Conservation (phyloP, 2,113 vertebrate genomes). For the Corythaeola cristata region DNA sequence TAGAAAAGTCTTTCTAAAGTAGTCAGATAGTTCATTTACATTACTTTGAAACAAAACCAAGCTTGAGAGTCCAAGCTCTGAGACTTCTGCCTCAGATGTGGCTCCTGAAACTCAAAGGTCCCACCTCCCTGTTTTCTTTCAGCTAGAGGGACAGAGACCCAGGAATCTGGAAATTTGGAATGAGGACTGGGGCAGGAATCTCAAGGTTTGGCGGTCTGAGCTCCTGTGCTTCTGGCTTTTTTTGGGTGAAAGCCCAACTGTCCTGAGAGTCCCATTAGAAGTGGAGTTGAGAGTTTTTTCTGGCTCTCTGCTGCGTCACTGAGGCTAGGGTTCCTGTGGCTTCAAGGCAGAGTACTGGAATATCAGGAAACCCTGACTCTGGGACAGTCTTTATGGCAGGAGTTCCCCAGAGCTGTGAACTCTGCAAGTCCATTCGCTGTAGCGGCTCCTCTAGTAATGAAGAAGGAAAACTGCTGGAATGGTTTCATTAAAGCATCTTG, state of each 20-base stretch:
- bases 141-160: not conserved
- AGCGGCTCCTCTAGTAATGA: not conserved
- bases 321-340: conserved; percentile 19
- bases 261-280: conserved; percentile 41
- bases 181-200: conserved; percentile 2
- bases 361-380: conserved; percentile 29
- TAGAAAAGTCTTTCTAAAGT: not conserved
- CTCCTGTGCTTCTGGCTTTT: conserved; percentile 34
- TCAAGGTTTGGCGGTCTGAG: conserved; percentile 26
- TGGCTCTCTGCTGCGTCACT: not conserved
- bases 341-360: conserved; percentile 12
- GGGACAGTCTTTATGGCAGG: not conserved
- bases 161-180: conserved; percentile 44
- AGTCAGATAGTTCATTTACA: not conserved
- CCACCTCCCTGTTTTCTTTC: not conserved
- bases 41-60: not conserved
- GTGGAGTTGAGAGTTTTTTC: conserved; percentile 35
- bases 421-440: not conserved
- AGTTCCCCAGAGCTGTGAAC: conserved; percentile 32
- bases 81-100: not conserved
- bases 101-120: not conserved
- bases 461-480: conserved; percentile 19
- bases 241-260: conserved; percentile 25
- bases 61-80: not conserved
- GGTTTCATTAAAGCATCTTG: not conserved